These are phyloP conservation scores for Diarsia rubi DNA, from an alignment of 2,888 invertebrate species.

Conservation along the genomic window DNA sequence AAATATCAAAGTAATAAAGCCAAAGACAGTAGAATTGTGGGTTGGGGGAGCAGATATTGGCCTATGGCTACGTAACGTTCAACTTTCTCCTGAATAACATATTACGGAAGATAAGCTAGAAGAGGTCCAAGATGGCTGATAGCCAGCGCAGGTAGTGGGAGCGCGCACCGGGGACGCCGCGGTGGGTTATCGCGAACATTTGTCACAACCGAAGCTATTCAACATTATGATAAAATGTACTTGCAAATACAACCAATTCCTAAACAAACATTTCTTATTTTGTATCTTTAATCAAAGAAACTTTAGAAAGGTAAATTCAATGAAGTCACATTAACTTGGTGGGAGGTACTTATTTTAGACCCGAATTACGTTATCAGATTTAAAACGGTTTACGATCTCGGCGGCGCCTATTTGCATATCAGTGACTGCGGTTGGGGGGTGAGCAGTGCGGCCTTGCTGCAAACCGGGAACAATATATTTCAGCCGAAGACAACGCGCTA, in stretches of 20 bases:
- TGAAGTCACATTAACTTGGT: constrained; percentile 68
- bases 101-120: constrained; percentile 82
- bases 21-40: constrained; percentile 41
- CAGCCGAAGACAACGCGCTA: constrained; percentile 82
- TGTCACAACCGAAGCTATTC: constrained; percentile 75
- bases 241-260: constrained; percentile 60
- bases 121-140: constrained; percentile 80
- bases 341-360: constrained; percentile 73
- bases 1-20: constrained; percentile 26
- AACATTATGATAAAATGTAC: constrained; percentile 73
- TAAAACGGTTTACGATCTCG: constrained; percentile 87
- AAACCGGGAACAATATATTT: constrained; percentile 85
- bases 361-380: constrained; percentile 86
- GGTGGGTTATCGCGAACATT: constrained; percentile 78
- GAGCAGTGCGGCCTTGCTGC: constrained; percentile 74
- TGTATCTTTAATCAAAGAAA: constrained; percentile 45
- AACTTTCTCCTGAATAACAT: constrained; percentile 79
- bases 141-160: constrained; percentile 77
- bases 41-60: constrained; percentile 56
- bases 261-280: constrained; percentile 49
- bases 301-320: constrained; percentile 66
- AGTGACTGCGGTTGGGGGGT: constrained; percentile 78
- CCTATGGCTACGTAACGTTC: constrained; percentile 69
- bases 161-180: constrained; percentile 66
- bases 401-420: constrained; percentile 88